phyloP scores from a whole-genome alignment of 1,140 invertebrate genomes.

The Zophobas morio region DNA sequence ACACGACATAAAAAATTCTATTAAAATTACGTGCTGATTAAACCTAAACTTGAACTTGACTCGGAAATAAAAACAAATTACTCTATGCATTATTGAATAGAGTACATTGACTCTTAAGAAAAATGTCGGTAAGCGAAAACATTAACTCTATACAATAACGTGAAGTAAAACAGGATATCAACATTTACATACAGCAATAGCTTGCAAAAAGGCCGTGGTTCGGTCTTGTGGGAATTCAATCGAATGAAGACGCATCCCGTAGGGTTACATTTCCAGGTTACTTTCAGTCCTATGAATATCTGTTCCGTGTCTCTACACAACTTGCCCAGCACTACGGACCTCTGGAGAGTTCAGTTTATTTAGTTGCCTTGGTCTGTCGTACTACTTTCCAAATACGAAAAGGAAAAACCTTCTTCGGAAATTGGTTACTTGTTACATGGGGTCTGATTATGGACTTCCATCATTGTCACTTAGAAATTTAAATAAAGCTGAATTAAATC shows the following conservation, averaged over 20 bases:
- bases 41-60: slow-evolving; percentile 41
- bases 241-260: slow-evolving; percentile 53
- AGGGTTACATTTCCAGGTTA: slow-evolving; percentile 51
- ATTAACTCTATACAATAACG: slow-evolving; percentile 32
- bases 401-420: slow-evolving; percentile 18
- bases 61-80: slow-evolving; percentile 26
- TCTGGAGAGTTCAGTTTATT: slow-evolving; percentile 52
- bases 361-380: slow-evolving; percentile 48
- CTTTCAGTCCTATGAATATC: slow-evolving; percentile 53
- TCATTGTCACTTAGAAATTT: no score
- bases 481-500: no score
- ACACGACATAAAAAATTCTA: slow-evolving; percentile 40
- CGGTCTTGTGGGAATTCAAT: slow-evolving; percentile 48
- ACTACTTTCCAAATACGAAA: slow-evolving; percentile 44
- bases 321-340: slow-evolving; percentile 42
- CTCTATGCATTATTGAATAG: slow-evolving; percentile 22
- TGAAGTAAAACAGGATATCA: slow-evolving; percentile 36
- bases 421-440: slow-evolving; percentile 37
- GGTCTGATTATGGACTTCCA: neutral
- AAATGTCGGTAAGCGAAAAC: slow-evolving; percentile 31
- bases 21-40: slow-evolving; percentile 43
- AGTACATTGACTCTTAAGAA: slow-evolving; percentile 19
- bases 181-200: slow-evolving; percentile 52
- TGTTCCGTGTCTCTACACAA: slow-evolving; percentile 47
- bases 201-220: slow-evolving; percentile 50